Evolutionary conservation across 2,888 invertebrate species (phyloP), one percentile per base, ranked within the genome.

Genomic region (Sinopyrophorus schimmeli): DNA sequence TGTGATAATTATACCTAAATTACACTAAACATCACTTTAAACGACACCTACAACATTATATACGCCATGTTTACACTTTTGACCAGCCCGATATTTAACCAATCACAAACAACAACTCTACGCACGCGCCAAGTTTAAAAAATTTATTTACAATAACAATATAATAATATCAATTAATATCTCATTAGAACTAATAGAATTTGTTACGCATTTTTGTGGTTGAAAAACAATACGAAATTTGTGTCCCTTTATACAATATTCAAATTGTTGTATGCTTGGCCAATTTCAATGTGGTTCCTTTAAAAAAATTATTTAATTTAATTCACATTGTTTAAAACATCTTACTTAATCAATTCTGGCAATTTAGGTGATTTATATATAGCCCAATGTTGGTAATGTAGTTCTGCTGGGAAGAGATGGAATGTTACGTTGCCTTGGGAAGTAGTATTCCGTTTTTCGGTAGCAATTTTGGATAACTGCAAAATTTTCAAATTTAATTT

Each of bases 351-450:
- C 57, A 90, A 80, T 5, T 75, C 68, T 0, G 86, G 80, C 40
- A 95, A 72, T 63, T 88, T 82, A 0, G 83, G 80, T 1, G 91
- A 88, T 46, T 80, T 78, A 66, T 87, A 91, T 58, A 97, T 89
- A 71, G 81, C 86, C 72, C 92, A 92, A 76, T 97, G 97, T 0
- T 92, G 92, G 54, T 89, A 83, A 2, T 81, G 77, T 26, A 79
- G 74, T 1, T 73, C 68, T 1, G 77, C 77, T 3, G 83, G 81
- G 71, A 90, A 94, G 7, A 83, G 80, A 60, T 87, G 82, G 63
- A 93, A 83, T 47, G 81, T 80, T 2, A 89, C 75, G 0, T 77
- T 74, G 3, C 84, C 83, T 63, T 83, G 84, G 27, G 76, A 69
- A 15, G 75, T 76, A 0, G 72, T 7, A 34, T 34, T 70, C 1